Evolutionary conservation across 2,113 vertebrate genomes (phyloP).

Genomic region (Butorides virescens): DNA sequence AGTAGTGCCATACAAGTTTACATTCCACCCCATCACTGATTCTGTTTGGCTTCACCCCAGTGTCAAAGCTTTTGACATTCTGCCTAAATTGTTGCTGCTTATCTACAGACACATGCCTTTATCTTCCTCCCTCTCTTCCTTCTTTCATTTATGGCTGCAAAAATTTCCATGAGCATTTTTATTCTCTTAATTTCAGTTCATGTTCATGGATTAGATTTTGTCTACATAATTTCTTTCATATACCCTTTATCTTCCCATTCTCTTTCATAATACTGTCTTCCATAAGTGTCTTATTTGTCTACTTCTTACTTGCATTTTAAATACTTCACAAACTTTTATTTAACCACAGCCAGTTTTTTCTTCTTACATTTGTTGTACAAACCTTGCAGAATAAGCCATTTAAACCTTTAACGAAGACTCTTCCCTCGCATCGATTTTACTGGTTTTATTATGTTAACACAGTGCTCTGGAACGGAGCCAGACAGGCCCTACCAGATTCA

Average conservation of each 20-base stretch:
- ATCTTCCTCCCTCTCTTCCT: not conserved
- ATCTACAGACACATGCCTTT: not conserved
- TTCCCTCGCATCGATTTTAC: not conserved
- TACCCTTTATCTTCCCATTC: not conserved
- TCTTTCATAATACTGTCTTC: not conserved
- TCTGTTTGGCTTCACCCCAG: not conserved
- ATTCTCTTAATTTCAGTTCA: not conserved
- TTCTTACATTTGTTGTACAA: not conserved
- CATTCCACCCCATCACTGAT: not conserved
- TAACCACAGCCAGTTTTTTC: not conserved
- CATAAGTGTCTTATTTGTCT: not conserved
- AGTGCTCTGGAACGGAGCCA: not conserved
- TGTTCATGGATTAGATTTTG: not conserved
- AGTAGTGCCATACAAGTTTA: not conserved
- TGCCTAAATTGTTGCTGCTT: not conserved
- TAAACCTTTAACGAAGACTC: not conserved
- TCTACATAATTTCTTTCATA: not conserved
- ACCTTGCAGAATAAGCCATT: not conserved
- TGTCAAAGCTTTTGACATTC: not conserved
- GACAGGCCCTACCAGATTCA: not conserved
- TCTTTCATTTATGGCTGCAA: not conserved
- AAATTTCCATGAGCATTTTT: not conserved
- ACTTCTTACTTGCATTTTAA: not conserved
- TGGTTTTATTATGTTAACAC: not conserved
- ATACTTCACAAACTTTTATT: not conserved